These are phyloP conservation scores for Acheta domesticus DNA, from an alignment of 2,888 invertebrate species.

Conservation along the genomic window DNA sequence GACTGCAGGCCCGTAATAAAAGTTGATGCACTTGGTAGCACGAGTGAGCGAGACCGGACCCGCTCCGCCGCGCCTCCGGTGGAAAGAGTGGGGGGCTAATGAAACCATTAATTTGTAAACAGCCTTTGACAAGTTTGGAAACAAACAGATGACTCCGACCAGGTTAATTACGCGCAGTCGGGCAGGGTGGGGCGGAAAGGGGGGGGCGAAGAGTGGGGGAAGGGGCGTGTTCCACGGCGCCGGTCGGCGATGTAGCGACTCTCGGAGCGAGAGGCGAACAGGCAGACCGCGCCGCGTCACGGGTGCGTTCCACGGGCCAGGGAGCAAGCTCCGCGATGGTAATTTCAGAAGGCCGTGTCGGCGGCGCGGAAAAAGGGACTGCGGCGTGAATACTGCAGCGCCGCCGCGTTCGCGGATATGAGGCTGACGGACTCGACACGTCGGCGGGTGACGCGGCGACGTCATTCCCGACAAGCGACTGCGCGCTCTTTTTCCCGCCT, in stretches of 20 bases:
- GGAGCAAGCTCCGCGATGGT: neutral
- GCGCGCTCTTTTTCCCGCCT: neutral
- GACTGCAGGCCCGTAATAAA: too few species aligned
- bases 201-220: neutral
- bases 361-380: neutral
- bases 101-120: constrained; percentile 18
- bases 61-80: neutral
- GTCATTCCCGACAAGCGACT: neutral
- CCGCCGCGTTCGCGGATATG: neutral
- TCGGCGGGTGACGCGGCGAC: neutral
- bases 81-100: neutral
- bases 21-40: too few species aligned
- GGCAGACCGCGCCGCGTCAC: neutral
- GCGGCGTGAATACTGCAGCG: neutral
- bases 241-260: neutral
- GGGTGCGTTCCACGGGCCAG: neutral
- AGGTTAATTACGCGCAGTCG: neutral
- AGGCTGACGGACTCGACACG: neutral
- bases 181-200: neutral
- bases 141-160: constrained; percentile 8
- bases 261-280: neutral
- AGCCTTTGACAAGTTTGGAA: constrained; percentile 10
- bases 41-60: too few species aligned
- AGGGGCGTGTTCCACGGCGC: neutral
- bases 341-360: neutral